Conservation (phyloP, 2,888 invertebrate species). For the Nymphalis polychloros region DNA sequence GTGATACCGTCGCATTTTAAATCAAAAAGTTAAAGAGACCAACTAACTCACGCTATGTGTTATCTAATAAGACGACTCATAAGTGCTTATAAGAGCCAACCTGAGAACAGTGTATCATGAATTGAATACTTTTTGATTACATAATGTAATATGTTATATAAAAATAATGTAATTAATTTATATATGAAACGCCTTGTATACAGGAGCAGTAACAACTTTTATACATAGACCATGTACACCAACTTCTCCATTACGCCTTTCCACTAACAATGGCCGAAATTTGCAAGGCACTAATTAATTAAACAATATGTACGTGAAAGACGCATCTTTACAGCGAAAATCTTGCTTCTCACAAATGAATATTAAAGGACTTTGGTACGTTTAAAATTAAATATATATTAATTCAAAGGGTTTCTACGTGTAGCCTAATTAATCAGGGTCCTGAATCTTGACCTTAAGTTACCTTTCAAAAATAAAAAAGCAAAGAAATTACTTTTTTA, state of each 20-base stretch:
- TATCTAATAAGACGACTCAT: no score
- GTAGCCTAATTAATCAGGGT: slow-evolving; percentile 68
- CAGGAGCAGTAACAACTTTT: not conserved
- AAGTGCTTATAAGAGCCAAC: no score
- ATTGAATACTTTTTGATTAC: no score
- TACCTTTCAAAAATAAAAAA: no score
- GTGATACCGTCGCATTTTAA: no score
- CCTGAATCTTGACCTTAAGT: slow-evolving; percentile 40
- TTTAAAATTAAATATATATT: slow-evolving; percentile 50
- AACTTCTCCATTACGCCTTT: slow-evolving; percentile 12
- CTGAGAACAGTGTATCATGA: no score
- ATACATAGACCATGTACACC: slow-evolving; percentile 7
- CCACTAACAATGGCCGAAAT: slow-evolving; percentile 30
- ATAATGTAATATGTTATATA: not conserved
- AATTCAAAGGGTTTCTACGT: slow-evolving; percentile 59
- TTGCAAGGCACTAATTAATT: slow-evolving; percentile 55
- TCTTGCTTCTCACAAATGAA: slow-evolving; percentile 49
- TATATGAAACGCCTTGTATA: no score
- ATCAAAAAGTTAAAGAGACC: no score
- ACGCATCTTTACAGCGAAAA: slow-evolving; percentile 50
- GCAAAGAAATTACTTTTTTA: no score
- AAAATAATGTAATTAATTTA: no score
- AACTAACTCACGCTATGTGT: no score
- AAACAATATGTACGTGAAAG: slow-evolving; percentile 53
- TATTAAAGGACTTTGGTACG: slow-evolving; percentile 62